Conservation (phyloP, 2,888 invertebrate species). For the Isoperla grammatica region DNA sequence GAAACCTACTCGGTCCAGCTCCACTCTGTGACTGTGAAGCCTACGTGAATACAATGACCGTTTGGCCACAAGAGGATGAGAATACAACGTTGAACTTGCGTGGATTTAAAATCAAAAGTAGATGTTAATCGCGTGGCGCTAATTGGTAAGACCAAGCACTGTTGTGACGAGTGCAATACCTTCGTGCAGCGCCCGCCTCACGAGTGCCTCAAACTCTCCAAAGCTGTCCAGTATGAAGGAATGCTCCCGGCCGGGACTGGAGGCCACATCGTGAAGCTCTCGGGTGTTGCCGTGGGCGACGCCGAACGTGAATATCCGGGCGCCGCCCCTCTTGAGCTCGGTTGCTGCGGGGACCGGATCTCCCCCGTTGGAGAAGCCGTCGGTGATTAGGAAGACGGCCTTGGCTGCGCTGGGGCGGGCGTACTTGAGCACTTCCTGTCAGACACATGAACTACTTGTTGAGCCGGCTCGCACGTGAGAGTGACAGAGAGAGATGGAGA, state of each 20-base stretch:
- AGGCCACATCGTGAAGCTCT: constrained; percentile 58
- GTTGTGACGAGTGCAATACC: too few species aligned
- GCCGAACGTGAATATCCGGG: constrained; percentile 51
- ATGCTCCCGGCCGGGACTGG: constrained; percentile 55
- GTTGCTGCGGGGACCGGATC: constrained; percentile 58
- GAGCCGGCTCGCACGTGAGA: too few species aligned
- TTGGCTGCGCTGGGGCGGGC: constrained; percentile 48
- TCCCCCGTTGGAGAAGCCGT: constrained; percentile 65
- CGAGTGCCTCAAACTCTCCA: constrained; percentile 62
- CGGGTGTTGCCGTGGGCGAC: constrained; percentile 60
- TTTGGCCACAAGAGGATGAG: too few species aligned
- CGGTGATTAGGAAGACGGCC: constrained; percentile 61
- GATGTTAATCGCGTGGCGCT: too few species aligned
- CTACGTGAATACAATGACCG: too few species aligned
- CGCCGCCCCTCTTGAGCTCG: constrained; percentile 46
- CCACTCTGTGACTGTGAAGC: too few species aligned
- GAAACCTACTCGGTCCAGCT: too few species aligned
- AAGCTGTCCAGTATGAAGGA: constrained; percentile 62
- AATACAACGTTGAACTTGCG: too few species aligned
- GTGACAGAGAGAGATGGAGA: too few species aligned
- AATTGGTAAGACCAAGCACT: too few species aligned
- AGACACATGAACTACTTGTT: neutral
- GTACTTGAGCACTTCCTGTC: constrained; percentile 30
- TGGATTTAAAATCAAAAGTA: too few species aligned
- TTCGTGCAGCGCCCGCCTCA: constrained; percentile 59